Evolutionary conservation across 2,888 invertebrate species (phyloP), one percentile per base, ranked within the genome.

Genomic region (Tineola bisselliella): DNA sequence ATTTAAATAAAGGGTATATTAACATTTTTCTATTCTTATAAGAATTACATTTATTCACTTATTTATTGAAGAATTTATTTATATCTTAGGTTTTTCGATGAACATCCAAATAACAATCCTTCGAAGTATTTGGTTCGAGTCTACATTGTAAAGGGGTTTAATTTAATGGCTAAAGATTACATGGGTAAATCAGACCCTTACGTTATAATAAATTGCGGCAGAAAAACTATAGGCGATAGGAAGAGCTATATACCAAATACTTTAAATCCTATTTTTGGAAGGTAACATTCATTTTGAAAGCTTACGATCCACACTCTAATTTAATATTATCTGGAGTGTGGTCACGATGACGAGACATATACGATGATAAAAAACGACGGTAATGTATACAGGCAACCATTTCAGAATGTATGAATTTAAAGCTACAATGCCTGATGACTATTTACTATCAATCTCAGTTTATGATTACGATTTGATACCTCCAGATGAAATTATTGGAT

Each of bases 251-350:
- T 93, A 43, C 86, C 90, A 1, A 93, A 93, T 73, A 91, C 93
- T 66, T 77, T 92, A 15, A 94, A 94, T 82, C 97, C 97, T 0
- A 86, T 93, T 18, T 97, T 96, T 79, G 97, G 96, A 61, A 91
- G 89, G 90, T 91, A 78, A 52, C 1, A 19, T n/a, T 4, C n/a
- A 15, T 15, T 19, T 8, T 43, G 5, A n/a, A n/a, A n/a, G n/a
- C n/a, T n/a, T n/a, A n/a, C n/a, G n/a, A n/a, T n/a, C n/a, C n/a
- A n/a, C n/a, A n/a, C n/a, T n/a, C n/a, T n/a, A n/a, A n/a, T n/a
- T n/a, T n/a, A n/a, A n/a, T n/a, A n/a, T n/a, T n/a, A n/a, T n/a
- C n/a, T n/a, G n/a, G n/a, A n/a, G n/a, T n/a, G n/a, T n/a, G n/a
- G n/a, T n/a, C n/a, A n/a, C n/a, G n/a, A n/a, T n/a, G n/a, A n/a